phyloP scores from a whole-genome alignment of 2,113 vertebrate genomes.

The Apteryx mantelli region DNA sequence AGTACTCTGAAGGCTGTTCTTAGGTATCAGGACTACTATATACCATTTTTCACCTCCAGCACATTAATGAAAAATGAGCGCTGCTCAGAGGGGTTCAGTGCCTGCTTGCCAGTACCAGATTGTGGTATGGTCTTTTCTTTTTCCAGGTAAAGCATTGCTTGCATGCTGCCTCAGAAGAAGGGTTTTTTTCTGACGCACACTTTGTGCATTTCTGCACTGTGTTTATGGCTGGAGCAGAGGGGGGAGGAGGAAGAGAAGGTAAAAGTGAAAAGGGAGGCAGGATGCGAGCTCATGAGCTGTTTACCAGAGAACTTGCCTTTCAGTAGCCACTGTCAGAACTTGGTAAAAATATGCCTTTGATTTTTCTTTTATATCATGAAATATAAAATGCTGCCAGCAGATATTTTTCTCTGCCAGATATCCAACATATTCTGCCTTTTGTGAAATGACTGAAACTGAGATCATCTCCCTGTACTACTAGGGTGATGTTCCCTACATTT shows the following conservation, averaged over 20 bases:
- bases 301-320: background rate
- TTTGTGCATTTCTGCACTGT: background rate
- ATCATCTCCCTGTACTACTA: background rate
- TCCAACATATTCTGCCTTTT: background rate
- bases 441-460: conserved; percentile 42
- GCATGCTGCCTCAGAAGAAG: background rate
- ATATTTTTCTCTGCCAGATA: conserved; percentile 14
- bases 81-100: background rate
- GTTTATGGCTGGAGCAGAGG: fast-evolving
- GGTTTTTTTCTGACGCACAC: background rate
- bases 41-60: background rate
- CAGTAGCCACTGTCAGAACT: background rate
- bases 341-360: background rate
- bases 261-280: background rate
- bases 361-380: conserved; percentile 10
- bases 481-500: background rate
- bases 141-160: background rate
- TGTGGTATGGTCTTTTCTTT: background rate
- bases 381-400: conserved; percentile 1
- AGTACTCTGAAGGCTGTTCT: background rate
- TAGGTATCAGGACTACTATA: background rate
- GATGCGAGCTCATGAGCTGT: background rate
- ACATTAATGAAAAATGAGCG: background rate
- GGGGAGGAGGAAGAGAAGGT: background rate
- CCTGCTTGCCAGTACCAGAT: background rate